Evolutionary conservation across 2,113 vertebrate genomes (phyloP), one percentile per base, ranked within the genome.

Genomic region (Myiozetetes cayanensis): DNA sequence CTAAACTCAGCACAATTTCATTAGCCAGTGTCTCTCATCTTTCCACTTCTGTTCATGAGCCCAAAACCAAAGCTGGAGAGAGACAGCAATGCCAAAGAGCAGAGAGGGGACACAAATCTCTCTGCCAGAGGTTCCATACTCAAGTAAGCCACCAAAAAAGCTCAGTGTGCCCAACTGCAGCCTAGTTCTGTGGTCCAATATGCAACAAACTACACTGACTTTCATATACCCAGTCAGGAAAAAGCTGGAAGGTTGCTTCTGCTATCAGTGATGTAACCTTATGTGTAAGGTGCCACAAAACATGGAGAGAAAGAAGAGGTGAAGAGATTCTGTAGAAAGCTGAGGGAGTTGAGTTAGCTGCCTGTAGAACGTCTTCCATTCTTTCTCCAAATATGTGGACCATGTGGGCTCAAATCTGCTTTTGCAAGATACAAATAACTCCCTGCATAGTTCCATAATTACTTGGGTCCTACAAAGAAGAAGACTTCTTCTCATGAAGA

Each of bases 81-180:
- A 52, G 28, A 17, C 41, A 33, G 31, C 19, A 23, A 33, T 14
- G 3, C 59, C 18, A 24, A 41, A 56, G 24, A 52, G 30, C 39
- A 22, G n/a, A 3, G 31, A 44, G 12, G 16, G 30, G 17, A 49
- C 31, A 3, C 0, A 0, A 4, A 10, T 10, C 12, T 28, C 5
- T 63, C 61, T 65, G 55, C 22, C 55, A 75, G 61, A 43, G 25
- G 37, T 68, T 33, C 41, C 10, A 14, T 4, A 8, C 21, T 76
- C 21, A 27, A 49, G 23, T 7, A 33, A 53, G 19, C 39, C 50
- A 31, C 11, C 0, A 1, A 61, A 27, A 53, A 44, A 55, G 24
- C 17, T 61, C 33, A 17, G 28, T 2, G 14, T 39, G 10, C 9
- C 35, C 71, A 72, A 46, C 33, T 73, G 21, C 47, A 56, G 31